phyloP scores from a whole-genome alignment of 2,888 invertebrate species.

The Amphipoea oculea region DNA sequence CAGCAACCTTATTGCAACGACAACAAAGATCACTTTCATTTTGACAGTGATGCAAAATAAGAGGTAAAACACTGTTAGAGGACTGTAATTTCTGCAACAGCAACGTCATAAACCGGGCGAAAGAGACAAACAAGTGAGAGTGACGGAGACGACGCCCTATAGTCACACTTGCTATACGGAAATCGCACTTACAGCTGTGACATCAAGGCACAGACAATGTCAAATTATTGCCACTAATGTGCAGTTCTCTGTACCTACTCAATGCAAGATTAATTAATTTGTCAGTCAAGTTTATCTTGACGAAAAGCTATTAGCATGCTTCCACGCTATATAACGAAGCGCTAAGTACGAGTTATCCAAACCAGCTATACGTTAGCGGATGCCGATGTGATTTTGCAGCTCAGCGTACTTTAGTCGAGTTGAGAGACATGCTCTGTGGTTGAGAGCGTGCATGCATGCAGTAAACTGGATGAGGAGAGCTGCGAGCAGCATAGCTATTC shows the following conservation, averaged over 20 bases:
- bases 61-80: no score
- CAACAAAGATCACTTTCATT: not conserved
- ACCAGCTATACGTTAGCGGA: conserved; percentile 1
- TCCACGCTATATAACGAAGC: not conserved
- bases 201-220: not conserved
- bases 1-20: not conserved
- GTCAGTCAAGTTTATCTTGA: not conserved
- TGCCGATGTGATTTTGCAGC: conserved; percentile 2
- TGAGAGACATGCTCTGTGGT: no score
- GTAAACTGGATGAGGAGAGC: not conserved
- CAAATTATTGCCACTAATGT: not conserved
- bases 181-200: not conserved
- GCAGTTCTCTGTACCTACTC: not conserved
- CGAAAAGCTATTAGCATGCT: no score
- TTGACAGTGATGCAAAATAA: not conserved
- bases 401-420: not conserved
- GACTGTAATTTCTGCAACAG: not conserved
- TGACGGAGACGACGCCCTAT: not conserved
- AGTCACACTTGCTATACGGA: not conserved
- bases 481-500: not conserved
- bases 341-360: not conserved
- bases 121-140: not conserved
- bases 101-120: not conserved
- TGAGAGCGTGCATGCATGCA: not conserved
- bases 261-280: not conserved